Evolutionary conservation across 2,797 vertebrate species (phyloP).

Genomic region (Siniperca scherzeri): DNA sequence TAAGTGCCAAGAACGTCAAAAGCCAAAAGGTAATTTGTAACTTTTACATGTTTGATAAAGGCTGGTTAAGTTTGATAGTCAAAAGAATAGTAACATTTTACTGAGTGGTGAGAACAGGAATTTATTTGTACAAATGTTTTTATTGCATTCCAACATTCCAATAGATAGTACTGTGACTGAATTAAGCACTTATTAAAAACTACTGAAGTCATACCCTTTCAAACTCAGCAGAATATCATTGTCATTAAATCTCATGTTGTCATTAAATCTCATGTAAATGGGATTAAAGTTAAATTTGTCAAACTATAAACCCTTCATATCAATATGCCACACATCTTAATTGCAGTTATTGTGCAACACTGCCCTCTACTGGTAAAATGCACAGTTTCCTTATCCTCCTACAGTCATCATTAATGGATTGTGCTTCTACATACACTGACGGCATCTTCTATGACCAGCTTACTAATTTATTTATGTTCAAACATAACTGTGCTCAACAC

Average conservation of each 20-base stretch:
- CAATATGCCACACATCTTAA: constrained; percentile 18
- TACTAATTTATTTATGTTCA: constrained; percentile 74
- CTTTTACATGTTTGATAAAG: constrained; percentile 81
- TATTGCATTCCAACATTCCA: constrained; percentile 78
- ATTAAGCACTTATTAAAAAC: constrained; percentile 80
- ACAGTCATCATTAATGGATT: constrained; percentile 16
- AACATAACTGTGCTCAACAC: constrained; percentile 53
- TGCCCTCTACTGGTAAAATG: constrained; percentile 74
- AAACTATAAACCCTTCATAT: constrained; percentile 30
- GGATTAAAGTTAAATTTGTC: constrained; percentile 16
- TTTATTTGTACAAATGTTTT: constrained; percentile 79
- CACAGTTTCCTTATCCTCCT: constrained; percentile 29
- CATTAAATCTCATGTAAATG: constrained; percentile 39
- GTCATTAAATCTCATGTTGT: constrained; percentile 42
- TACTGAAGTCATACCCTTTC: constrained; percentile 74
- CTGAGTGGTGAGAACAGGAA: constrained; percentile 47
- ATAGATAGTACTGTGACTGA: constrained; percentile 79
- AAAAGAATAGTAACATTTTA: constrained; percentile 63
- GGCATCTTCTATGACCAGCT: constrained; percentile 51
- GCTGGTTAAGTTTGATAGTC: constrained; percentile 65
- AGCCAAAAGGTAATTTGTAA: constrained; percentile 81
- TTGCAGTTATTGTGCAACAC: constrained; percentile 41
- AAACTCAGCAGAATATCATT: constrained; percentile 47
- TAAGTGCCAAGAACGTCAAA: constrained; percentile 83
- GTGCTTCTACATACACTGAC: constrained; percentile 44